Percentiles rank a stretch among this genome's conserved stretches.
Conservation (phyloP, 2,888 invertebrate species). For the Phalera bucephala region DNA sequence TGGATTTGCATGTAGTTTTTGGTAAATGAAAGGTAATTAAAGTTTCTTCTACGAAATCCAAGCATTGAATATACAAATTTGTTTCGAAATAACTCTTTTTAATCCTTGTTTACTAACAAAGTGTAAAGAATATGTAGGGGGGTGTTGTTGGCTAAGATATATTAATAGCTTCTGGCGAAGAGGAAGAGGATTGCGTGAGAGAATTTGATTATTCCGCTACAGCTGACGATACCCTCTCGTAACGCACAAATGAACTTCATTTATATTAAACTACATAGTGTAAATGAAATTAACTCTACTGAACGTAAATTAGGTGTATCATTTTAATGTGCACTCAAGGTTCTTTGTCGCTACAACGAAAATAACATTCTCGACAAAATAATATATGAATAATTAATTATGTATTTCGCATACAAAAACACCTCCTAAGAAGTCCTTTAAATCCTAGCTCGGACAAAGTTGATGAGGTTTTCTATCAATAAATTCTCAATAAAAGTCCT, state of each 20-base stretch:
- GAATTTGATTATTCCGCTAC: constrained; percentile 49
- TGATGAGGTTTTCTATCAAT: no score
- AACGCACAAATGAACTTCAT: constrained; percentile 30
- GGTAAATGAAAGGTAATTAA: constrained; percentile 31
- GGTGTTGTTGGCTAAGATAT: constrained; percentile 20
- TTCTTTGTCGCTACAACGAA: no score
- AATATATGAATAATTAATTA: no score
- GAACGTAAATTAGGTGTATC: no score
- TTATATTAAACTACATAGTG: constrained; percentile 20
- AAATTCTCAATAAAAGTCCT: no score
- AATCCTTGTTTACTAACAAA: constrained; percentile 18
- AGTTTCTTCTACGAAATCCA: constrained; percentile 29
- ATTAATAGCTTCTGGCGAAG: constrained; percentile 14
- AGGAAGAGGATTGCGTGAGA: constrained; percentile 36
- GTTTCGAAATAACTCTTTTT: background rate
- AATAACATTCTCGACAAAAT: no score
- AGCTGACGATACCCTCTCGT: constrained; percentile 27
- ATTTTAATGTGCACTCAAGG: no score
- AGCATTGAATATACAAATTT: constrained; percentile 6
- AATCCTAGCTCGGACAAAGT: no score
- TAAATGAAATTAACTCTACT: no score
- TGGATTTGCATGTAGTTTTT: constrained; percentile 11
- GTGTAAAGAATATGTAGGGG: constrained; percentile 6
- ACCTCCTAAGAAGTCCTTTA: no score
- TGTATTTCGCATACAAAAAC: no score